These are phyloP conservation scores for Xanthia togata DNA, from an alignment of 2,888 invertebrate genomes.

Conservation along the genomic window DNA sequence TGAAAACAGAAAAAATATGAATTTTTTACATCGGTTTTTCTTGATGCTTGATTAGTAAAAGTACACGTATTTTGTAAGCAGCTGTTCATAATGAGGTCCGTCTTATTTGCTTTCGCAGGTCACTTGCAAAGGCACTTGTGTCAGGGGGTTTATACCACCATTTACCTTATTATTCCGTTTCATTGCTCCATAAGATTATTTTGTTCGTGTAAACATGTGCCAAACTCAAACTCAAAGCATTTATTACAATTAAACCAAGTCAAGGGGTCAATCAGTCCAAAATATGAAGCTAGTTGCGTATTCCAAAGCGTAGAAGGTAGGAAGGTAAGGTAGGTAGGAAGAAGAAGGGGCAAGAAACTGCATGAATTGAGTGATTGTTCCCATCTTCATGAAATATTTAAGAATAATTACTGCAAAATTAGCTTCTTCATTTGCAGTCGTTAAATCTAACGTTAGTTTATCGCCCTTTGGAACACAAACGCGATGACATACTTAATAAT, in stretches of 20 bases:
- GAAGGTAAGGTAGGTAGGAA: too few species aligned
- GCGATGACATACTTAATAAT: constrained; percentile 57
- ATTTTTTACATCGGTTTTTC: too few species aligned
- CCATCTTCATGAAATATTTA: background rate
- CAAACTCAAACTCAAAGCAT: too few species aligned
- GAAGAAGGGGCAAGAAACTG: too few species aligned
- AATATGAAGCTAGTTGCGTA: too few species aligned
- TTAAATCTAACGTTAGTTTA: constrained; percentile 14
- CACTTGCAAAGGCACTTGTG: background rate
- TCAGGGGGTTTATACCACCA: background rate
- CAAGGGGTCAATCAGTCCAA: too few species aligned
- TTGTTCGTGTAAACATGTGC: background rate
- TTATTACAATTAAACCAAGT: too few species aligned
- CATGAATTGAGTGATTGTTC: background rate
- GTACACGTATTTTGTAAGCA: background rate
- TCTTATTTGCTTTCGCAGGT: background rate
- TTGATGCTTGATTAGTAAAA: background rate
- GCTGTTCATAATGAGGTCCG: background rate
- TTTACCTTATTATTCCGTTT: background rate
- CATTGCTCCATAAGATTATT: background rate
- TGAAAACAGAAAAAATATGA: too few species aligned
- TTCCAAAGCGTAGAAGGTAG: too few species aligned
- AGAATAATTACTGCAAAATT: background rate
- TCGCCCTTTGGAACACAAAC: constrained; percentile 50
- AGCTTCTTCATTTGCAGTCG: background rate